Conservation (phyloP, 2,113 vertebrate genomes). For the Leptobrachium ailaonicum region DNA sequence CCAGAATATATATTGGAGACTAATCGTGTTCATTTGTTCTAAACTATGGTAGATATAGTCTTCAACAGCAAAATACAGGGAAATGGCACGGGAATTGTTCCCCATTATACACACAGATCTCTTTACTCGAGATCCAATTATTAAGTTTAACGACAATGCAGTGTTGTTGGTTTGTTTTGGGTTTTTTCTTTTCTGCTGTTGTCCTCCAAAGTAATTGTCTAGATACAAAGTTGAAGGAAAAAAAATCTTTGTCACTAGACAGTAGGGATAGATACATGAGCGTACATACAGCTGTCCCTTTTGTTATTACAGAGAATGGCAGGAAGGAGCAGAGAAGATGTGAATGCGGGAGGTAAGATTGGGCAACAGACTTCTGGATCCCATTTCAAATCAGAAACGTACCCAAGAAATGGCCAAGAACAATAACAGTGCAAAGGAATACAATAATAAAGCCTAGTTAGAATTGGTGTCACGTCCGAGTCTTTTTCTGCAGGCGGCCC, state of each 20-base stretch:
- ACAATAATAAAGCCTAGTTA: slow-evolving; percentile 46
- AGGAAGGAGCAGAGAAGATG: slow-evolving; percentile 32
- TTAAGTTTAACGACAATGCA: no score
- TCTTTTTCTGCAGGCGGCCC: slow-evolving; percentile 43
- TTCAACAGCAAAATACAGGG: no score
- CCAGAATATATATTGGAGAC: no score
- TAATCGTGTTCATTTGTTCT: no score
- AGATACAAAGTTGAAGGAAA: not conserved
- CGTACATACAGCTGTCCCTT: slow-evolving; percentile 28
- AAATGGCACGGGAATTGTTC: no score
- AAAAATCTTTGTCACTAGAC: not conserved
- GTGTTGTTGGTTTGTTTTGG: no score
- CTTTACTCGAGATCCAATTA: no score
- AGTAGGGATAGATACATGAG: slow-evolving; percentile 14
- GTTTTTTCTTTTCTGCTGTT: no score
- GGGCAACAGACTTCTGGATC: slow-evolving; percentile 46
- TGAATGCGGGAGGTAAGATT: slow-evolving; percentile 47
- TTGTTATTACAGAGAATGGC: slow-evolving; percentile 40
- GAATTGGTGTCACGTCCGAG: slow-evolving; percentile 48
- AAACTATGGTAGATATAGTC: no score
- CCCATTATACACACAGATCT: no score
- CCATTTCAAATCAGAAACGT: slow-evolving; percentile 50
- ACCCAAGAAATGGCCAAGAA: slow-evolving; percentile 49
- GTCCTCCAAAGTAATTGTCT: no score
- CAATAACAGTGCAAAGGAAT: slow-evolving; percentile 44